Evolutionary conservation across 2,113 vertebrate genomes (phyloP), one percentile per base, ranked within the genome.

Genomic region (Lepus europaeus): DNA sequence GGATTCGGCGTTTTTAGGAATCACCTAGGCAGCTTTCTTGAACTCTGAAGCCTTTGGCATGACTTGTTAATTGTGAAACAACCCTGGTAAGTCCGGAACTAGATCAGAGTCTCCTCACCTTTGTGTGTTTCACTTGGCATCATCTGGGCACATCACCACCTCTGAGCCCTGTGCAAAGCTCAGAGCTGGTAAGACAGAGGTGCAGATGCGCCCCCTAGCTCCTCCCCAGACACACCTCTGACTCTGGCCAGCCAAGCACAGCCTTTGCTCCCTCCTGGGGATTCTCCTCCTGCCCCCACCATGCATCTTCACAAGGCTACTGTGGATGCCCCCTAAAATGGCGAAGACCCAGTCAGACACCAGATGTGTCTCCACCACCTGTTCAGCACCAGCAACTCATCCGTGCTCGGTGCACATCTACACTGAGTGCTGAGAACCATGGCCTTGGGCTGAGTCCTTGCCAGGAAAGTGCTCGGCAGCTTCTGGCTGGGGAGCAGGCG

Each of bases 391-490:
- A n/a, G 13, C 49, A 22, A 16, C 3, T 2, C 9, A 3, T 36
- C 9, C 39, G 53, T 63, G 39, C 23, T 59, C 36, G 17, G 53
- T 87, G 87, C 81, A 51, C 63, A 77, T 27, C 20, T 56, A 1
- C 63, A 12, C 68, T 36, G 4, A 27, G 79, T 53, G 53, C 91
- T 63, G 27, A 3, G 36, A 45, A 69, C 63, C 20, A 2, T 25
- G 63, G 69, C 83, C 77, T 82, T 56, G 53, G 94, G 84, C n/a
- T 90, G 83, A 96, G 83, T 96, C 95, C 94, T 59, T 36, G 81
- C 63, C 17, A 3, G 77, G 92, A 79, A 94, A 97, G 36, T 25
- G 74, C 29, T 61, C 1, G 0, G 76, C 73, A 76, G 14, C 87
- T 80, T 96, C 19, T 80, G 93, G 91, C 92, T 96, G 91, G 91